These are phyloP conservation scores for Lumbricus terrestris DNA, from an alignment of 2,888 invertebrate genomes.

Conservation along the genomic window DNA sequence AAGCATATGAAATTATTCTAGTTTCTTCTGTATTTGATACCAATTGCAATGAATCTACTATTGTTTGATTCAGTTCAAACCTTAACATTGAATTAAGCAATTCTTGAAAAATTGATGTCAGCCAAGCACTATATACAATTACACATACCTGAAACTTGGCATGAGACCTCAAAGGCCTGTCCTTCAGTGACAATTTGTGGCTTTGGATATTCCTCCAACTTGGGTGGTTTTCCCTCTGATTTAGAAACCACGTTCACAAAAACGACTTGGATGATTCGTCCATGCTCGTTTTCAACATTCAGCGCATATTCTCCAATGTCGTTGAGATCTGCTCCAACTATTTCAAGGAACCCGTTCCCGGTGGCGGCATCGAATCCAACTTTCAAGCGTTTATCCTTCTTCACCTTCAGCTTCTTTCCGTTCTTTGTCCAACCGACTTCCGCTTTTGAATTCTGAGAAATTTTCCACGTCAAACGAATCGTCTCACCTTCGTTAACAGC, in stretches of 20 bases:
- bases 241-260: constrained; percentile 27
- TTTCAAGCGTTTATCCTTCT: constrained; percentile 20
- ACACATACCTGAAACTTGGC: constrained; percentile 30
- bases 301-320: constrained; percentile 49
- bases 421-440: constrained; percentile 20
- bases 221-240: constrained; percentile 12
- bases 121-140: background rate
- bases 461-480: constrained; percentile 27
- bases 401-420: constrained; percentile 18
- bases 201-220: constrained; percentile 23
- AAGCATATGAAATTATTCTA: background rate
- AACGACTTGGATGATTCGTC: constrained; percentile 28
- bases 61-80: too few relatives aligned
- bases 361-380: background rate
- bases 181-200: constrained; percentile 29
- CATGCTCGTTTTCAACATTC: constrained; percentile 43
- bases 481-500: constrained; percentile 32
- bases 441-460: constrained; percentile 22
- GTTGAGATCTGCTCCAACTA: constrained; percentile 37
- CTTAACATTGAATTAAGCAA: background rate
- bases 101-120: background rate
- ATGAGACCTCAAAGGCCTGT: constrained; percentile 29
- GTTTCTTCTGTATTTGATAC: too few relatives aligned
- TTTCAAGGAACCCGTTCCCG: constrained; percentile 36
- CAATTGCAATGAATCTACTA: too few relatives aligned